These are phyloP conservation scores for Acleris cristana DNA, from an alignment of 2,888 invertebrate genomes.

Conservation along the genomic window DNA sequence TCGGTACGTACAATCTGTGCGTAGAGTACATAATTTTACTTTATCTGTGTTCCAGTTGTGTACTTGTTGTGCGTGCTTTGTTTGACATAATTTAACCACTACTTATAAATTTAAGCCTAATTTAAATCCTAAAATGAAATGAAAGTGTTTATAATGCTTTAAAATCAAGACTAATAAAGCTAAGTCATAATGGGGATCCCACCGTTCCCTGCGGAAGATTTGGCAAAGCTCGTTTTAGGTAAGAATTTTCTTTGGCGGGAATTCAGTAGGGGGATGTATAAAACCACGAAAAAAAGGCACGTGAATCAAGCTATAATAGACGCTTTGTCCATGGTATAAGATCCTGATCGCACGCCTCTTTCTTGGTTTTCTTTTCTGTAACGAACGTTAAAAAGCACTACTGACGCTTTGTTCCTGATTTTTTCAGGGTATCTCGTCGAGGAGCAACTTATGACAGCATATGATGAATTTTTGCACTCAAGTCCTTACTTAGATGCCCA, in stretches of 20 bases:
- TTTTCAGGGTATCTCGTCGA: slow-evolving; percentile 74
- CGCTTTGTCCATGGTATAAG: no score
- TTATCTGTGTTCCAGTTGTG: no score
- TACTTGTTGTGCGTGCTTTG: slow-evolving; percentile 24
- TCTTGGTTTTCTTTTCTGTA: slow-evolving; percentile 32
- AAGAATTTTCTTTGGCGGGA: slow-evolving; percentile 73
- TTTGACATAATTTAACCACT: slow-evolving; percentile 27
- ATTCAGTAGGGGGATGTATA: slow-evolving; percentile 42
- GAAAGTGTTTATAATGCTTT: slow-evolving; percentile 21
- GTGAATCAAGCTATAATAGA: no score
- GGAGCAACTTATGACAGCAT: slow-evolving; percentile 78
- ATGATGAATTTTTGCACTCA: slow-evolving; percentile 77
- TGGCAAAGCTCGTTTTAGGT: slow-evolving; percentile 79
- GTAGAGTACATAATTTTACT: not conserved
- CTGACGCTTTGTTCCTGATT: slow-evolving; percentile 23
- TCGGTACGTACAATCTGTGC: slow-evolving; percentile 2
- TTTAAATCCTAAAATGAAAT: slow-evolving; percentile 7
- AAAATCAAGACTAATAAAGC: slow-evolving; percentile 8
- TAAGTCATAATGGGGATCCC: slow-evolving; percentile 63
- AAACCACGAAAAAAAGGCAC: no score
- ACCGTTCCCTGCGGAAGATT: slow-evolving; percentile 74
- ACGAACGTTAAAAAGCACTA: slow-evolving; percentile 40
- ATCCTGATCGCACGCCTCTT: no score
- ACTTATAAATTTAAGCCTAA: no score
- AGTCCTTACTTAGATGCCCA: slow-evolving; percentile 76